Conservation (phyloP, 2,797 vertebrate genomes). For the Graptemys geographica region DNA sequence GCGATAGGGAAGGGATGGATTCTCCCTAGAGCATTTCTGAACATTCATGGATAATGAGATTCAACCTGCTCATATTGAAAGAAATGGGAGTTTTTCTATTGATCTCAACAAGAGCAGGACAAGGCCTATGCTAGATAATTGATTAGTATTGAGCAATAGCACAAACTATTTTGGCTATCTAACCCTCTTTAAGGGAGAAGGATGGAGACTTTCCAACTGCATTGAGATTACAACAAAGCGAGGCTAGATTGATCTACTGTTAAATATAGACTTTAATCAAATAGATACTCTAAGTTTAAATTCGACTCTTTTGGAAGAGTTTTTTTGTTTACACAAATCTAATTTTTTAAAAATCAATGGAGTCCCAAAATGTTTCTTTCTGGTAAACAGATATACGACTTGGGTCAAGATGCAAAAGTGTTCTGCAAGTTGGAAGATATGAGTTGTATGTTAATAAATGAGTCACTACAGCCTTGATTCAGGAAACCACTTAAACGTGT, state of each 20-base stretch:
- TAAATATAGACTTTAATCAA: background rate
- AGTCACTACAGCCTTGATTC: background rate
- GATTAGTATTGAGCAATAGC: background rate
- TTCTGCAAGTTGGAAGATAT: background rate
- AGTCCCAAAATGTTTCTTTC: background rate
- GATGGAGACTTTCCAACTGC: background rate
- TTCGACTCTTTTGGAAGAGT: background rate
- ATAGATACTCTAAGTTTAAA: background rate
- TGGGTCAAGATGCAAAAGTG: background rate
- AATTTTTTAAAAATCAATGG: background rate
- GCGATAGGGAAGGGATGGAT: background rate
- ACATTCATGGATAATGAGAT: background rate
- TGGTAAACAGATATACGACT: background rate
- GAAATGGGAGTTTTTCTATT: background rate
- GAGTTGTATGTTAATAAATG: rapidly evolving
- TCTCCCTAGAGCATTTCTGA: background rate
- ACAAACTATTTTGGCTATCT: background rate
- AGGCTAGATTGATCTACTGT: background rate
- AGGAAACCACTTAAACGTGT: background rate
- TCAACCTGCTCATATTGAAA: background rate
- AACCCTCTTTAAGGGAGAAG: background rate
- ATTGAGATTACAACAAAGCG: background rate
- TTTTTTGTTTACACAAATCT: background rate
- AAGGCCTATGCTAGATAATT: background rate
- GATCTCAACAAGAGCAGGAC: background rate